Evolutionary conservation across 2,797 vertebrate genomes (phyloP).

Genomic region (Parotocinclus haroldoi): DNA sequence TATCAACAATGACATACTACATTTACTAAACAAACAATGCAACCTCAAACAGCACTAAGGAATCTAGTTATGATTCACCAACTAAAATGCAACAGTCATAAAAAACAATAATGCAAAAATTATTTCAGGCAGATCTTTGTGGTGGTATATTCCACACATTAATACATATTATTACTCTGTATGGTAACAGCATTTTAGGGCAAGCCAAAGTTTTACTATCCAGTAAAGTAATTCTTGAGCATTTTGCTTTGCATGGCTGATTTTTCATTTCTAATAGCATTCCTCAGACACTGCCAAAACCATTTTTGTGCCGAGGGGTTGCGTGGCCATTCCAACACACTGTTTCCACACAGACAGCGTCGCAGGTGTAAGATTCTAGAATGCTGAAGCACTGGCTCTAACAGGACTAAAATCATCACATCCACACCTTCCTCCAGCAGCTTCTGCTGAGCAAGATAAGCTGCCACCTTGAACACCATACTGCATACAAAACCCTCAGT

Average conservation of each 20-base stretch:
- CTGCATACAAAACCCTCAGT: conserved; percentile 53
- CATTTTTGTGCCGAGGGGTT: conserved; percentile 60
- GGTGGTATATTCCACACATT: no score
- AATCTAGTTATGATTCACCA: no score
- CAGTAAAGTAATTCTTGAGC: no score
- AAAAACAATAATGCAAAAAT: no score
- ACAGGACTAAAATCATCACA: conserved; percentile 62
- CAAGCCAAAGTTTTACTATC: no score
- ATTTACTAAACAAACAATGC: no score
- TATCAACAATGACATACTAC: no score
- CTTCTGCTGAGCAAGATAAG: conserved; percentile 61
- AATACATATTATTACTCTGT: no score
- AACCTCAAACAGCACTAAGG: no score
- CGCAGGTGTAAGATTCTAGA: conserved; percentile 64
- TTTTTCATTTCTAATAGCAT: conserved; percentile 54
- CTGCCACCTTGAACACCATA: conserved; percentile 58
- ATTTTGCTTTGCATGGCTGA: conserved; percentile 49
- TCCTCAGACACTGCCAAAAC: conserved; percentile 66
- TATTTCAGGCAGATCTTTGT: no score
- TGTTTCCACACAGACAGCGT: conserved; percentile 62
- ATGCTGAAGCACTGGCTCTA: conserved; percentile 63
- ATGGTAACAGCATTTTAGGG: no score
- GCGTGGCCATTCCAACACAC: conserved; percentile 68
- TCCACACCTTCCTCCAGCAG: conserved; percentile 62
- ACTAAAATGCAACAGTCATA: no score